Base-by-base conservation (phyloP, 2,888 invertebrate genomes). In the Leucophora obtusa region DNA sequence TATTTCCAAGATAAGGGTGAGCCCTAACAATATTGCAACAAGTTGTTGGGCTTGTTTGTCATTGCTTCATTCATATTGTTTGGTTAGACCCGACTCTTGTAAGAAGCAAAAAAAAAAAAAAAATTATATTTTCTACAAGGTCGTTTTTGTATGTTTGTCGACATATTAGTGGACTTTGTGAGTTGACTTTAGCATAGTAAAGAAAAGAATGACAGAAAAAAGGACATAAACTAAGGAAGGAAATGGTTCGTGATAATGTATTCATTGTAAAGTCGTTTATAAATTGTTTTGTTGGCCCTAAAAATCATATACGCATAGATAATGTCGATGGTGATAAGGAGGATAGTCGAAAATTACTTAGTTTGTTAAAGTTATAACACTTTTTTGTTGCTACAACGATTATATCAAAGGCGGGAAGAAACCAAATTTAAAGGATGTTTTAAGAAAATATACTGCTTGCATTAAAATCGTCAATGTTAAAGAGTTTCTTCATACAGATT, bases 191-290 rank as follows among this genome's bases (percentile, higher is more conserved):
- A 43, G 24, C 38, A 38, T 56, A 47, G 21, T 21, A 43, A 38
- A 14, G 59, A 58, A 60, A 81, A 75, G 47, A 33, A 65, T 17
- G 63, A 54, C 28, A 53, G 59, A 79, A 70, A 74, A 69, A 82
- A 70, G 60, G 82, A 74, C 79, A 82, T 51, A 77, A 74, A 70
- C 33, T 65, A 43, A 77, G 77, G 60, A 77, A 73, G 81, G 77
- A 81, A 77, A 65, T 77, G 72, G 72, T 73, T 77, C 69, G 73
- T 66, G 59, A 77, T 77, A 81, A 81, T 81, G 76, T 76, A 81
- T 81, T 76, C 81, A 81, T 70, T 77, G 69, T 65, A 65, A 77
- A 81, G 68, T 68, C 77, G 60, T 68, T 78, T 71, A 50, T 78
- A 72, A 78, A 78, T n/a, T 78, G 56, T 66, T 72, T 72, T 54